phyloP scores from a whole-genome alignment of 2,113 vertebrate genomes.

The Edolisoma coerulescens region DNA sequence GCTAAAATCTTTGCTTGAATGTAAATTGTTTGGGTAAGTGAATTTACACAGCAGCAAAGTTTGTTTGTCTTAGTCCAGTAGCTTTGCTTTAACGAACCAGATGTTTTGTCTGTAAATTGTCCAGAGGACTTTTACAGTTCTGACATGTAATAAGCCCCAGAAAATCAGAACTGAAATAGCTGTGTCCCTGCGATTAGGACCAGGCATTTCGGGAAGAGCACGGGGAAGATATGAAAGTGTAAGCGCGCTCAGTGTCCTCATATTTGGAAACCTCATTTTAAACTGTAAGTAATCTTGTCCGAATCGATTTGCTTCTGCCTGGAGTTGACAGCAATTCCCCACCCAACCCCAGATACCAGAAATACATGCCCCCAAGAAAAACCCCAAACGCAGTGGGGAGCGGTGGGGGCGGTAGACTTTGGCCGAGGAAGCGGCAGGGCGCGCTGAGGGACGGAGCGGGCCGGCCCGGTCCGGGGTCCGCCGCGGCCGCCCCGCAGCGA shows the following conservation, averaged over 20 bases:
- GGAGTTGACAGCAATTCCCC: not conserved
- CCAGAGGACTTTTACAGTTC: slow-evolving; percentile 63
- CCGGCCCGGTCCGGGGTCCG: not conserved
- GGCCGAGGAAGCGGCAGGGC: not conserved
- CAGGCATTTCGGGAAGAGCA: not conserved
- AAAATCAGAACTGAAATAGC: slow-evolving; percentile 4
- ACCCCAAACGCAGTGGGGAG: rapidly evolving
- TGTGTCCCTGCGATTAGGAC: not conserved
- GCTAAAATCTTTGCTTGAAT: slow-evolving; percentile 49
- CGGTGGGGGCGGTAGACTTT: no score
- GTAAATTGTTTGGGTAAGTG: slow-evolving; percentile 70
- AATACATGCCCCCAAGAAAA: not conserved
- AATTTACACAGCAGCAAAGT: slow-evolving; percentile 69
- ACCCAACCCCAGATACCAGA: not conserved
- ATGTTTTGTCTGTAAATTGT: slow-evolving; percentile 74
- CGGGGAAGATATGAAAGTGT: not conserved
- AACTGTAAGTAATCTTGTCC: not conserved
- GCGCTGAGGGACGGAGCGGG: not conserved
- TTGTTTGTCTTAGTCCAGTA: slow-evolving; percentile 73
- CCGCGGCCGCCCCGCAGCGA: no score
- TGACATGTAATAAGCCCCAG: slow-evolving; percentile 60
- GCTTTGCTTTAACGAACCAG: slow-evolving; percentile 75
- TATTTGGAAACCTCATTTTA: not conserved
- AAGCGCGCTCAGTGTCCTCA: not conserved
- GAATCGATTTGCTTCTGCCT: not conserved